Conservation (phyloP, 2,888 invertebrate genomes). For the Argynnis bischoffii region DNA sequence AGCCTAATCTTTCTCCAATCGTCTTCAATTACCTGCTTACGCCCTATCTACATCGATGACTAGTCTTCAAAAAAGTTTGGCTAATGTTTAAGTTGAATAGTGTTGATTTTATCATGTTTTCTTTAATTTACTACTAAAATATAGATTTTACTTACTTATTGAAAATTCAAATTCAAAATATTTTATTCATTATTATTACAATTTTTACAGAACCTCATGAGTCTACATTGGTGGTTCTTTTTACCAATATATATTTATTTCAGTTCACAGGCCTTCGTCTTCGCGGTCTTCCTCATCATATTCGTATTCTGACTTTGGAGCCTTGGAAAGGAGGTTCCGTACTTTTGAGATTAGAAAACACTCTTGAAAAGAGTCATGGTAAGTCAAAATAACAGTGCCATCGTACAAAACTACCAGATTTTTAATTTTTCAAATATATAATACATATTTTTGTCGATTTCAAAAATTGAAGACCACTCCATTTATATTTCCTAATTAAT, state of each 20-base stretch:
- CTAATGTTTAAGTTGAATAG: no score
- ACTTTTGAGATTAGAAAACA: slow-evolving; percentile 83
- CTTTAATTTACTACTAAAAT: background rate
- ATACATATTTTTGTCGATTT: no score
- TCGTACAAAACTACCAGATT: background rate
- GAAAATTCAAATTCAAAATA: no score
- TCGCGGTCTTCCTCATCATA: slow-evolving; percentile 76
- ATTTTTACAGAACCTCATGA: no score
- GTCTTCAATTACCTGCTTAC: no score
- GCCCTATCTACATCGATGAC: no score
- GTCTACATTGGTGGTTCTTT: no score
- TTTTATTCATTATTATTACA: background rate
- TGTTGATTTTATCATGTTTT: background rate
- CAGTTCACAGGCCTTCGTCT: slow-evolving; percentile 73
- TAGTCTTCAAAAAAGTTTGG: no score
- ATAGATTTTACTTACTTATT: background rate
- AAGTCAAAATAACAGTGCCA: slow-evolving; percentile 8
- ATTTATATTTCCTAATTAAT: no score
- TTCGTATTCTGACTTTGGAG: slow-evolving; percentile 83
- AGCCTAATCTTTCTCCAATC: no score
- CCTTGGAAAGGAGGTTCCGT: slow-evolving; percentile 80
- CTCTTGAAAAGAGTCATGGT: slow-evolving; percentile 72
- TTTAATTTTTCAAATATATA: no score
- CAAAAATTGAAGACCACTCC: no score
- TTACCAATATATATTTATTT: slow-evolving; percentile 21